Evolutionary conservation across 2,888 invertebrate species (phyloP), one percentile per base, ranked within the genome.

Genomic region (Epinotia bilunana): DNA sequence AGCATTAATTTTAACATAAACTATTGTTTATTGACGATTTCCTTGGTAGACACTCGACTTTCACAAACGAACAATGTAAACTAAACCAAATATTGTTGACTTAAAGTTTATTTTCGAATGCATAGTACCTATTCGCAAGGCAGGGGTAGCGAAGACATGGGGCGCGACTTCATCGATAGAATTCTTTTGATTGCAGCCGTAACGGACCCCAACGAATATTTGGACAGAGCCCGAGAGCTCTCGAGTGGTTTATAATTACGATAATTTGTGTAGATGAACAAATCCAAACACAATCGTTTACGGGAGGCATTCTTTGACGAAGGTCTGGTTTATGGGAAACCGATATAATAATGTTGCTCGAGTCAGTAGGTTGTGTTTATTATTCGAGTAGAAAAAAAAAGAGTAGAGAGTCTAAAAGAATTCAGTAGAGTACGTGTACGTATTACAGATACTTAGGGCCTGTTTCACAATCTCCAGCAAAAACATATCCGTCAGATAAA

Each of bases 171-270:
- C 78, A 85, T 82, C 84, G 88, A 90, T 90, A 88, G 88, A 91
- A 90, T 91, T 93, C 91, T 89, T 91, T 93, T 90, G 89, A 91
- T 86, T 89, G 85, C 83, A 85, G 61, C 85, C 88, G 88, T 92
- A 94, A 93, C 93, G 92, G 91, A 90, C 94, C 93, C 93, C 83
- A 94, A 93, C 93, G 94, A 91, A 91, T 92, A 93, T 93, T 93
- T 93, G 93, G 93, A 93, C 92, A 93, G 90, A 92, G 92, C 84
- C 91, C 85, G 92, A 92, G 93, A 92, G 92, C 87, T 88, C 84
- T 93, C 85, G 88, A 94, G 93, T 92, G 90, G 89, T 89, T 92
- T 91, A 89, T 93, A 94, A 94, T 93, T 93, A 92, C 93, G 88
- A 91, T 94, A 92, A 94, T 93, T 93, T 92, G 83, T 78, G 89